Percentiles rank a stretch among this genome's conserved stretches.
Conservation (phyloP, 1,140 invertebrate species). For the Globodera rostochiensis region DNA sequence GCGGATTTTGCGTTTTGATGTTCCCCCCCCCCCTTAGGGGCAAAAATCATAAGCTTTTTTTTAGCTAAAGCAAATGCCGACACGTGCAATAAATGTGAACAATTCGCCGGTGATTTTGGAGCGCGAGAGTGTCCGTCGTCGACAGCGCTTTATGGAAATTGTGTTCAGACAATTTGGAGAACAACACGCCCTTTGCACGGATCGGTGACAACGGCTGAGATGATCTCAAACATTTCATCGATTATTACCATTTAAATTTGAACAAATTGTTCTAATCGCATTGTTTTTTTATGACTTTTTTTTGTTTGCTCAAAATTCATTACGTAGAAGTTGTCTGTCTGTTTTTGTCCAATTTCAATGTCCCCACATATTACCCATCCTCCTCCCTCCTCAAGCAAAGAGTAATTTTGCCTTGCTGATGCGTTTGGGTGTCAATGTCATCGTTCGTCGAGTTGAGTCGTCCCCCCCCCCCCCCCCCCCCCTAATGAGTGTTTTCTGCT, state of each 20-base stretch:
- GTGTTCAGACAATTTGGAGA: constrained; percentile 38
- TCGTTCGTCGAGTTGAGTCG: background rate
- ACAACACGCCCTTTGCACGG: background rate
- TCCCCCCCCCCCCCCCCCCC: too few species aligned
- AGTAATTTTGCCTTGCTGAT: background rate
- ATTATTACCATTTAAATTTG: too few species aligned
- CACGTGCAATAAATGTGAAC: constrained; percentile 36
- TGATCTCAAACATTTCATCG: background rate
- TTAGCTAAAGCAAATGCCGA: constrained; percentile 33
- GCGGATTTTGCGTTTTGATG: too few species aligned
- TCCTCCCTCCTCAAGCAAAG: too few species aligned
- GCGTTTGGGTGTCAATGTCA: background rate
- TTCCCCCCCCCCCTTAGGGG: too few species aligned
- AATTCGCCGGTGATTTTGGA: constrained; percentile 40
- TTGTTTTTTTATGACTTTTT: background rate
- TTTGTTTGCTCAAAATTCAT: background rate
- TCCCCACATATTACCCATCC: too few species aligned
- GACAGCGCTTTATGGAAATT: constrained; percentile 31
- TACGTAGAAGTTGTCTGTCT: too few species aligned
- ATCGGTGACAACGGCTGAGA: too few species aligned
- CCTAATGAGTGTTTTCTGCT: background rate
- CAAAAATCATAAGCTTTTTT: background rate
- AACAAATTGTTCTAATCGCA: too few species aligned
- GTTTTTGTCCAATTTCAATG: too few species aligned
- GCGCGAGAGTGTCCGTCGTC: constrained; percentile 29